Evolutionary conservation across 2,888 invertebrate genomes (phyloP).

Genomic region (Amblyteles armatorius): DNA sequence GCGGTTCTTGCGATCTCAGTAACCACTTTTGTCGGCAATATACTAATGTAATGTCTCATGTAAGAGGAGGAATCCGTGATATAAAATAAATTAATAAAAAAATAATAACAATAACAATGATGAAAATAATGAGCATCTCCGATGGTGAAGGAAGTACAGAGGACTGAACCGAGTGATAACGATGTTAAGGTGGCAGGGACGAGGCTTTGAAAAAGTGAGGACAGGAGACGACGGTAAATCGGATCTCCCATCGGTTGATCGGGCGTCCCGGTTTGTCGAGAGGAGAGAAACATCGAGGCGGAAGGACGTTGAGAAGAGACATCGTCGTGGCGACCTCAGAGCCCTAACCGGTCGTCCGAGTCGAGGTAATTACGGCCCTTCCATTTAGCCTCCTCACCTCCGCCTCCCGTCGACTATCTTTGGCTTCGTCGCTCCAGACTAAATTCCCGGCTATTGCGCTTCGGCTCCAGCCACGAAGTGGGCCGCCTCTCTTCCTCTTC

Average conservation of each 20-base stretch:
- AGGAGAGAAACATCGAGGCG: constrained; percentile 30
- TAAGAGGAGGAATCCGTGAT: no score
- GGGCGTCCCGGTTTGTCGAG: constrained; percentile 29
- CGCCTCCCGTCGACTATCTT: constrained; percentile 31
- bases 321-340: constrained; percentile 55
- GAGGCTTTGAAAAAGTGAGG: constrained; percentile 37
- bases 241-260: constrained; percentile 59
- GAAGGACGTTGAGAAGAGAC: constrained; percentile 46
- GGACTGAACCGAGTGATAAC: not conserved
- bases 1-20: no score
- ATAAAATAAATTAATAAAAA: not conserved
- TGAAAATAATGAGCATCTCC: not conserved
- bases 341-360: constrained; percentile 57
- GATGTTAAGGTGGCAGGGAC: constrained; percentile 1
- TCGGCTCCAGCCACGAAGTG: not conserved
- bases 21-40: no score
- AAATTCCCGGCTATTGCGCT: not conserved
- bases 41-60: no score
- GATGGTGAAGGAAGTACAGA: not conserved
- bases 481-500: constrained; percentile 47
- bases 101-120: not conserved
- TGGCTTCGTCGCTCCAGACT: constrained; percentile 29
- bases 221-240: constrained; percentile 61
- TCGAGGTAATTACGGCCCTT: constrained; percentile 67
- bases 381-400: constrained; percentile 56